Evolutionary conservation across 1,140 invertebrate genomes (phyloP).

Genomic region (Paracyclopina nana): DNA sequence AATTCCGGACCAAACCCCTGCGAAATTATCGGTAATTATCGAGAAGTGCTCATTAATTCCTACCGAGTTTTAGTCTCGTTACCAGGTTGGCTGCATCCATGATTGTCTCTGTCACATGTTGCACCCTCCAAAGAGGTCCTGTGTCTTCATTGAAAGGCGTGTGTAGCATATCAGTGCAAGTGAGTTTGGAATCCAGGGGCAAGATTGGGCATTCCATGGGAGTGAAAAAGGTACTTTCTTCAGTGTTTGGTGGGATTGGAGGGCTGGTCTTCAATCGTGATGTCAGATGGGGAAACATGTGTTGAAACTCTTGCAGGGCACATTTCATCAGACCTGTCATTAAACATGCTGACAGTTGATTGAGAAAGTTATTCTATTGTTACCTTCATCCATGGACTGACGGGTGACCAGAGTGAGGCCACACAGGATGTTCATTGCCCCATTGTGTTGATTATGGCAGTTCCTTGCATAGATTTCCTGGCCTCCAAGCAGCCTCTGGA

Average conservation of each 20-base stretch:
- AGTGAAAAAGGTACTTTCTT: not conserved
- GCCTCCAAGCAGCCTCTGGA: no score
- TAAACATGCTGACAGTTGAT: not conserved
- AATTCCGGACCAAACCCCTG: conserved; percentile 2
- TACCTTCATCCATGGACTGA: conserved; percentile 5
- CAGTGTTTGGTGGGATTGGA: not conserved
- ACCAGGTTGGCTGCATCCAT: conserved; percentile 4
- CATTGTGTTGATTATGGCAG: no score
- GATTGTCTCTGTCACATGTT: conserved; percentile 4
- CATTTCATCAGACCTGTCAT: conserved; percentile 12
- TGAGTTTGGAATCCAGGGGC: conserved; percentile 3
- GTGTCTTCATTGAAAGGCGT: not conserved
- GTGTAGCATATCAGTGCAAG: conserved; percentile 9
- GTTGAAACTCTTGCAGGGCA: conserved; percentile 13
- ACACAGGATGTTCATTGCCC: no score
- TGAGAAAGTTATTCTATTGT: not conserved
- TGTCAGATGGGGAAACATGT: conserved; percentile 14
- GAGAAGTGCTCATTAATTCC: no score
- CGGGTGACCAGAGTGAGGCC: conserved; percentile 6
- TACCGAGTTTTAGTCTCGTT: no score
- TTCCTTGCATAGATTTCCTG: no score
- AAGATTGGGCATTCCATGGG: conserved; percentile 10
- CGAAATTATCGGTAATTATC: no score
- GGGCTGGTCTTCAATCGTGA: not conserved
- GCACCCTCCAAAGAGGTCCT: conserved; percentile 8